Percentiles rank a stretch among this genome's conserved stretches.
Evolutionary conservation across 2,888 invertebrate species (phyloP).

Genomic region (Meteorus colon): DNA sequence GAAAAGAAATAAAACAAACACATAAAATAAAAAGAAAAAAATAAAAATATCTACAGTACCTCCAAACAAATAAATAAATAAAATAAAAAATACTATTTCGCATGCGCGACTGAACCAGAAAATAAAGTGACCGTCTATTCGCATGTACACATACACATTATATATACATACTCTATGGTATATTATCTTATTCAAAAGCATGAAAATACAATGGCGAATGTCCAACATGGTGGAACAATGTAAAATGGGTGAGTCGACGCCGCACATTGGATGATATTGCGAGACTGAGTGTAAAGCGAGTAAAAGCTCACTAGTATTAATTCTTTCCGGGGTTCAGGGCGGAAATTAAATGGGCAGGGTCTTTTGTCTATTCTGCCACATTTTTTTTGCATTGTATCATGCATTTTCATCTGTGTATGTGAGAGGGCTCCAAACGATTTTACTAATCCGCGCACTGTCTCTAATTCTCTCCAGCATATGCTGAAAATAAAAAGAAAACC

Average conservation of each 20-base stretch:
- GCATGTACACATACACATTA: too few relatives aligned
- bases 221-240: constrained; percentile 14
- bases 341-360: constrained; percentile 11
- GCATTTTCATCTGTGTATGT: not conserved
- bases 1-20: too few relatives aligned
- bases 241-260: not conserved
- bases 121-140: too few relatives aligned
- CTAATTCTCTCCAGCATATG: constrained; percentile 19
- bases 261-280: constrained; percentile 4
- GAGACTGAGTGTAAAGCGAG: constrained; percentile 28
- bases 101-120: too few relatives aligned
- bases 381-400: constrained; percentile 22
- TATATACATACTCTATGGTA: not conserved
- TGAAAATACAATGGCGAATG: constrained; percentile 10
- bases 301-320: constrained; percentile 56
- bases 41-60: too few relatives aligned
- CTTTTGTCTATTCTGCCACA: constrained; percentile 57
- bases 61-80: too few relatives aligned
- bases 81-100: too few relatives aligned
- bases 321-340: constrained; percentile 56
- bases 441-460: not conserved
- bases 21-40: too few relatives aligned
- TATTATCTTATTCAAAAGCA: constrained; percentile 10
- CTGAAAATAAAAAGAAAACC: not conserved
- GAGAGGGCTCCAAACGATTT: not conserved